phyloP scores from a whole-genome alignment of 2,888 invertebrate species.

The Meiosimyza decipiens region DNA sequence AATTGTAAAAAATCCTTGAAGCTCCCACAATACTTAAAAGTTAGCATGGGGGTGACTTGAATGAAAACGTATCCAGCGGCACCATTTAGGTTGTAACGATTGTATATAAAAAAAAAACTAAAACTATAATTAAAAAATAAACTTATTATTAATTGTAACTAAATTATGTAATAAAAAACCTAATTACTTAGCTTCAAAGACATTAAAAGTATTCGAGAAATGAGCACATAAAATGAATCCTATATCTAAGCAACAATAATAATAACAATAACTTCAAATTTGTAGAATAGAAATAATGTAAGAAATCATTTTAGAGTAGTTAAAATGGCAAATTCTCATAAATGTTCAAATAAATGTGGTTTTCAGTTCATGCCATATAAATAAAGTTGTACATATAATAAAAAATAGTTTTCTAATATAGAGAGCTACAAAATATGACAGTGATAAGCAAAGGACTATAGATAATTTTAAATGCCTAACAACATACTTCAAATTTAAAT shows the following conservation, averaged over 20 bases:
- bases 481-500: too few relatives aligned
- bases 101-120: constrained; percentile 23
- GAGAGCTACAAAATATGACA: too few relatives aligned
- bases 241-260: constrained; percentile 50
- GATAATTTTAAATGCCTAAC: too few relatives aligned
- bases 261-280: constrained; percentile 18
- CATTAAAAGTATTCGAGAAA: constrained; percentile 31
- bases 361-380: constrained; percentile 3
- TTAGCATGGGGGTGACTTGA: background rate
- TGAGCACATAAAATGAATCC: constrained; percentile 64
- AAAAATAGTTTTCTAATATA: background rate
- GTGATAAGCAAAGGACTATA: too few relatives aligned
- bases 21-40: background rate
- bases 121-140: background rate
- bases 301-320: constrained; percentile 17
- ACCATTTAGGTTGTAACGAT: constrained; percentile 32
- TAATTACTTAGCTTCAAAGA: background rate
- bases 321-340: constrained; percentile 36
- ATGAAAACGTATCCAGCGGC: constrained; percentile 21
- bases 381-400: background rate
- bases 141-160: too few relatives aligned
- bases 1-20: constrained; percentile 22
- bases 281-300: constrained; percentile 18
- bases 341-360: constrained; percentile 50
- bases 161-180: too few relatives aligned